A percentile compares a stretch with the other conserved stretches of the same genome.
Conservation (phyloP, 2,113 vertebrate species). For the Anolis carolinensis region DNA sequence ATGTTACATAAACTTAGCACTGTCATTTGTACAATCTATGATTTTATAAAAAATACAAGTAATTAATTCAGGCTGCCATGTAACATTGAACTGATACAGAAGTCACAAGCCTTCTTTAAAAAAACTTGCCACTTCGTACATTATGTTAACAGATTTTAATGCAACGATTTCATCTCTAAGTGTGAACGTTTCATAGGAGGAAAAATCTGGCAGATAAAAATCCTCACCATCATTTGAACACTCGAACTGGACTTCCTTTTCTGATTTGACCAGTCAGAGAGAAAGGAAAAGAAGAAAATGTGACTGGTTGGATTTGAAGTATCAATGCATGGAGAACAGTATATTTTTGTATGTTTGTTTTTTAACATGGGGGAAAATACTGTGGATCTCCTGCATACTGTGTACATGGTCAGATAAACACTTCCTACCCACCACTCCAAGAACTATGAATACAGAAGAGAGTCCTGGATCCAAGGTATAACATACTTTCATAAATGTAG, state of each 20-base stretch:
- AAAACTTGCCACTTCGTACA: slow-evolving; percentile 54
- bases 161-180: slow-evolving; percentile 60
- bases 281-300: slow-evolving; percentile 77
- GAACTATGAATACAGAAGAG: slow-evolving; percentile 40
- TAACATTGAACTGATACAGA: slow-evolving; percentile 49
- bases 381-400: slow-evolving; percentile 29
- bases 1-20: slow-evolving; percentile 56
- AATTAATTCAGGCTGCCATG: slow-evolving; percentile 44
- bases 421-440: slow-evolving; percentile 44
- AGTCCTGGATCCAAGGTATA: slow-evolving; percentile 37
- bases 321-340: slow-evolving; percentile 65
- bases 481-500: slow-evolving; percentile 13
- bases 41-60: slow-evolving; percentile 37
- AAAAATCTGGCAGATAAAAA: slow-evolving; percentile 75
- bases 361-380: slow-evolving; percentile 32
- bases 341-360: slow-evolving; percentile 35
- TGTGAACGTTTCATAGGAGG: slow-evolving; percentile 68
- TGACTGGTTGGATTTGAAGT: slow-evolving; percentile 71
- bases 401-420: slow-evolving; percentile 18
- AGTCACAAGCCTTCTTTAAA: slow-evolving; percentile 42
- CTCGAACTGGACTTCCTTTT: slow-evolving; percentile 85
- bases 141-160: slow-evolving; percentile 57
- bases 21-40: slow-evolving; percentile 32
- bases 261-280: slow-evolving; percentile 83
- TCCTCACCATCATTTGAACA: slow-evolving; percentile 84